Evolutionary conservation across 2,113 vertebrate species (phyloP), one percentile per base, ranked within the genome.

Genomic region (Cyprinodon brontotheroides): DNA sequence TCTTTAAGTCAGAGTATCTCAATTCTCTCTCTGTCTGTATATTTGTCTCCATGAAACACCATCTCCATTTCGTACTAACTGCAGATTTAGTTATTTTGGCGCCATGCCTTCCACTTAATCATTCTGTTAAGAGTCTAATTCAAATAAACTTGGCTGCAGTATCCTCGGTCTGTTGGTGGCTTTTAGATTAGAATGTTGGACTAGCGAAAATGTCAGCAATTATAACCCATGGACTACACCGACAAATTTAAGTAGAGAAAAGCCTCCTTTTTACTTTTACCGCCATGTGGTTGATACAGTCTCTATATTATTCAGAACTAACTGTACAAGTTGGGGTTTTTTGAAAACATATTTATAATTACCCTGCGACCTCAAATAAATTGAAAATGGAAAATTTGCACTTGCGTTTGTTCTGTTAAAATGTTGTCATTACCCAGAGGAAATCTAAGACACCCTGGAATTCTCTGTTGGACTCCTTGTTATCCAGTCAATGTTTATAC

Each of bases 21-120:
- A 76, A 41, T 83, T 72, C 66, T 73, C 57, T 72, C 40, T 37
- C 53, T 75, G 69, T 77, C 77, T 72, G 39, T 83, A 22, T 76
- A 82, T 82, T 84, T 76, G 59, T 78, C 66, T 82, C 69, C 57
- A 48, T 73, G 61, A 74, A 82, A 84, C 61, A 70, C 61, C 53
- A 37, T 70, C 39, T 77, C 53, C 66, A 65, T 38, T 53, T 61
- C 59, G 68, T 71, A 68, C 65, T 69, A 61, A 77, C 65, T 69
- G 64, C 66, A 80, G 66, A 83, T 70, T 79, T 48, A 45, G 62
- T 78, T 71, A 63, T 74, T 85, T 53, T 83, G 75, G 73, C 80
- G 62, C 76, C 75, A 63, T 66, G 79, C 50, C 60, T 62, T 41
- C 63, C 67, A 72, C 75, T 79, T 72, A 61, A 81, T 80, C 65